phyloP scores from a whole-genome alignment of 2,888 invertebrate species.

The Dryomyza anilis region DNA sequence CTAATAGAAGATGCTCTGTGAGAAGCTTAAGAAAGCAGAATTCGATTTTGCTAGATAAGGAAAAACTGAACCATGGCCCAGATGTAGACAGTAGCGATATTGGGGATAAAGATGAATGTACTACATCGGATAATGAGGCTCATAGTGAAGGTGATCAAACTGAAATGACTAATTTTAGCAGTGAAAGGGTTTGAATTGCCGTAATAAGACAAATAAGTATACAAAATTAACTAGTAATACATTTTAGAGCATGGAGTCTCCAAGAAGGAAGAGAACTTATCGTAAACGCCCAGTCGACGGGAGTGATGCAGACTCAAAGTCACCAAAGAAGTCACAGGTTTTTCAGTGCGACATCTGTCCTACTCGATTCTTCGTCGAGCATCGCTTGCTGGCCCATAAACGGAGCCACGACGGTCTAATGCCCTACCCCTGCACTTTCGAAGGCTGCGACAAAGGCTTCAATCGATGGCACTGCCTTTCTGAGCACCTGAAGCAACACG shows the following conservation, averaged over 20 bases:
- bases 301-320: not conserved
- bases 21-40: not conserved
- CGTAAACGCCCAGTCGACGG: not conserved
- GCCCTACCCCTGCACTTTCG: slow-evolving; percentile 45
- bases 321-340: slow-evolving; percentile 2
- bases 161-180: not conserved
- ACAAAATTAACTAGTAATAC: no score
- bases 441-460: slow-evolving; percentile 44
- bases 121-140: not conserved
- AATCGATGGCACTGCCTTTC: slow-evolving; percentile 40
- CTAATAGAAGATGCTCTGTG: not conserved
- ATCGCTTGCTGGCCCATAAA: slow-evolving; percentile 44
- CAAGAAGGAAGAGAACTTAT: not conserved
- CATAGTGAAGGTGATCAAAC: not conserved
- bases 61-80: not conserved
- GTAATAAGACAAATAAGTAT: no score
- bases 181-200: not conserved
- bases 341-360: slow-evolving; percentile 44
- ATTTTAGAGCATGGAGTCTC: not conserved
- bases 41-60: not conserved
- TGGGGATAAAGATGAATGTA: not conserved
- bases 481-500: slow-evolving; percentile 45
- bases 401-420: slow-evolving; percentile 46
- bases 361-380: slow-evolving; percentile 38
- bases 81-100: not conserved